A percentile compares a stretch with the other conserved stretches of the same genome.
Conservation (phyloP, 2,888 invertebrate genomes). For the Amphipyra tragopoginis region DNA sequence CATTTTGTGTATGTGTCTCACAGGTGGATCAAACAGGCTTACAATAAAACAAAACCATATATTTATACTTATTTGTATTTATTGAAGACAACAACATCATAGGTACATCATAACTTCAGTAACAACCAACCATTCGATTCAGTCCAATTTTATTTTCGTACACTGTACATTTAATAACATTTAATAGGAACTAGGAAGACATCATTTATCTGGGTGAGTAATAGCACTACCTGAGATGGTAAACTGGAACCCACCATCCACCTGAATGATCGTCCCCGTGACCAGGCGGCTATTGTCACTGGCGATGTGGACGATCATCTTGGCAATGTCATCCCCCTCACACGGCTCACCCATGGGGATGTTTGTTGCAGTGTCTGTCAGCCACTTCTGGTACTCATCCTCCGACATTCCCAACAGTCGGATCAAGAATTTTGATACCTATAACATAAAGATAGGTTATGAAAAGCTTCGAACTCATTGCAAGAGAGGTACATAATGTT, state of each 20-base stretch:
- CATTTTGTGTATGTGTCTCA: too few species aligned
- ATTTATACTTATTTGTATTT: too few species aligned
- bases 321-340: slow-evolving; percentile 92
- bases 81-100: too few species aligned
- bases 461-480: too few species aligned
- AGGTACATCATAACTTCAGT: too few species aligned
- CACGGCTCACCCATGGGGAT: slow-evolving; percentile 60
- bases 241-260: slow-evolving; percentile 59
- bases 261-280: slow-evolving; percentile 90
- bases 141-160: too few species aligned
- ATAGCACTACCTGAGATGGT: neutral
- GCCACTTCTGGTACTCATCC: slow-evolving; percentile 54
- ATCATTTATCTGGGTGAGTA: slow-evolving; percentile 18
- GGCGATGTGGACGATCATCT: slow-evolving; percentile 95
- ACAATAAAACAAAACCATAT: too few species aligned
- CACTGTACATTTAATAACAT: too few species aligned
- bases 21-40: too few species aligned
- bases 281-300: slow-evolving; percentile 94
- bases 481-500: too few species aligned
- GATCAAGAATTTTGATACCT: slow-evolving; percentile 51
- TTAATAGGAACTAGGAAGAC: neutral
- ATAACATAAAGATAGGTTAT: neutral
- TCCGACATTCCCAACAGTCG: slow-evolving; percentile 50
- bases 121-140: neutral
- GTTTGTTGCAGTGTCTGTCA: slow-evolving; percentile 18